Conservation (phyloP, 1,140 invertebrate genomes). For the Drosophila melanogaster region DNA sequence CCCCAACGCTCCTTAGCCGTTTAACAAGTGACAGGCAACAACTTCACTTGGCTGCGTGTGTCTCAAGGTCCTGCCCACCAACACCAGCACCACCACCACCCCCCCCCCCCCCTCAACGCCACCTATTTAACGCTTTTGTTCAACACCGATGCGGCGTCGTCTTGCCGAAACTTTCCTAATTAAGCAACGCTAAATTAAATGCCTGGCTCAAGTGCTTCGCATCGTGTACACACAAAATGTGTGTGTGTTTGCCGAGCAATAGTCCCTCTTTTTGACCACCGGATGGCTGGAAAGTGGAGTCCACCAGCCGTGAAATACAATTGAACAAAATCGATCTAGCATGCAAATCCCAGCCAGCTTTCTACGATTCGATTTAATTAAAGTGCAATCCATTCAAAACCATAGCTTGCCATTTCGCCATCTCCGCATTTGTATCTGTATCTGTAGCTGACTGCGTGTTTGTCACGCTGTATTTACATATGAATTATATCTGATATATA, state of each 20-base stretch:
- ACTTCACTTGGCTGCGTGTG: constrained; percentile 25
- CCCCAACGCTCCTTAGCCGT: constrained; percentile 48
- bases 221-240: not conserved
- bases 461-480: constrained; percentile 30
- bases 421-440: not conserved
- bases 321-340: not conserved
- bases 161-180: constrained; percentile 68
- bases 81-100: not conserved
- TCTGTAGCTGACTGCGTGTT: not conserved
- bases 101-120: not conserved
- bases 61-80: constrained; percentile 33
- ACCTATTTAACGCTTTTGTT: constrained; percentile 57
- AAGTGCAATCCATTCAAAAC: constrained; percentile 37
- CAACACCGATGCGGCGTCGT: constrained; percentile 46
- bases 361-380: constrained; percentile 36
- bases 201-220: constrained; percentile 23
- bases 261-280: not conserved
- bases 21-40: constrained; percentile 50
- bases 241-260: not conserved
- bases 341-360: constrained; percentile 9
- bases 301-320: not conserved
- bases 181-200: constrained; percentile 56
- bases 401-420: not conserved
- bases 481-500: constrained; percentile 27
- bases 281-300: not conserved